Evolutionary conservation across 2,888 invertebrate genomes (phyloP), one percentile per base, ranked within the genome.

Genomic region (Ischnura elegans): DNA sequence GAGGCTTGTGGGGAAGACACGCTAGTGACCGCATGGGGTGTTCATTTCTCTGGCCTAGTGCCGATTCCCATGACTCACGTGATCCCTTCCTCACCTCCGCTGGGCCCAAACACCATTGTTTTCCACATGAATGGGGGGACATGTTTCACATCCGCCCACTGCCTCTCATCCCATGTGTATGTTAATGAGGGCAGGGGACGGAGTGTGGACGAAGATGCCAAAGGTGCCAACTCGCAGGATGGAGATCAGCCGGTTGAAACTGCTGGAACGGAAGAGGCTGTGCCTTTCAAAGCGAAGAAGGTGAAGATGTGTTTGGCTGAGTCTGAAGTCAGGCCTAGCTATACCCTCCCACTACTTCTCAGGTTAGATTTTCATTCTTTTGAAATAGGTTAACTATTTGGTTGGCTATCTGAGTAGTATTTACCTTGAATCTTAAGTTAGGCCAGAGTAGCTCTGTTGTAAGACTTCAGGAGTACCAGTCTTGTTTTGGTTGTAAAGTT

Each of bases 41-140:
- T 99, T 6, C 98, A 98, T 95, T 97, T 99, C 95, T 98, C 98
- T 94, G 99, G 99, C 0, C 96, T 99, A 25, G 97, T 98, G 93
- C 98, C 98, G 95, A 95, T 96, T 19, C 86, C 94, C 10, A 42
- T 66, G 85, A 21, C 61, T 36, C 90, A 66, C 4, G 61, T 66
- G 2, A 25, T 90, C n/a, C 61, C 90, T 21, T 66, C 66, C 13
- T 43, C 90, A 25, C 2, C 61, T 13, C 51, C 29, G 13, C 97
- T 98, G 86, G 97, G 98, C 93, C 97, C 97, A 93, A 97, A 98
- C 95, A 97, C 98, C 87, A 96, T 98, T 95, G 97, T 99, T 95
- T 98, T 99, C 96, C 98, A 98, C 96, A 97, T 99, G 97, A 98
- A 98, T 94, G 98, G 98, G 66, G 98, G 98, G 5, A 16, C 87